Conservation (phyloP, 2,113 vertebrate genomes). For the Aleadryas rufinucha region DNA sequence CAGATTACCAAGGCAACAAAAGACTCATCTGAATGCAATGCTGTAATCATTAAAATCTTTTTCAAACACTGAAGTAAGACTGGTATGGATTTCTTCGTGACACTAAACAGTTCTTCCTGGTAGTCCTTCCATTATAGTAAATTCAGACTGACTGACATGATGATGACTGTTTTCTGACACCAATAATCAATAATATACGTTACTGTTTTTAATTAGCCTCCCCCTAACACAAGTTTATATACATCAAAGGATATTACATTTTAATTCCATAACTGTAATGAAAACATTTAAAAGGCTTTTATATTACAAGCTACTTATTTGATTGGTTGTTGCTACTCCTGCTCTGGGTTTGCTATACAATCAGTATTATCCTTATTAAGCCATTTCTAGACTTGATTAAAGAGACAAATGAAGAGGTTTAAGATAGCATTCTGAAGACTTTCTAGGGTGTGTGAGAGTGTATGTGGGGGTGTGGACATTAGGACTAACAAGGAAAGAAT, state of each 20-base stretch:
- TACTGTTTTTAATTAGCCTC: background rate
- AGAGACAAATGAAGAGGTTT: background rate
- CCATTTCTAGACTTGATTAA: background rate
- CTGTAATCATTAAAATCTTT: background rate
- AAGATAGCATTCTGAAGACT: background rate
- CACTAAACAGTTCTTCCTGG: background rate
- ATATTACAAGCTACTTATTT: background rate
- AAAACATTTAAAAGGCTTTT: background rate
- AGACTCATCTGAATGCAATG: background rate
- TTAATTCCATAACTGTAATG: background rate
- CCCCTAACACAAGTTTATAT: background rate
- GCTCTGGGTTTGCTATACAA: background rate
- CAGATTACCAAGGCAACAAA: background rate
- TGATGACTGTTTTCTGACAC: background rate
- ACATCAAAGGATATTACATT: background rate
- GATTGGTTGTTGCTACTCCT: background rate
- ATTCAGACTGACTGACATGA: background rate
- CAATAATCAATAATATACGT: background rate
- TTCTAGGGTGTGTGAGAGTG: fast-evolving
- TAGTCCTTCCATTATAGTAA: background rate
- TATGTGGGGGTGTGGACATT: background rate
- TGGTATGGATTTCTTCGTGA: background rate
- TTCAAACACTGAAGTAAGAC: background rate
- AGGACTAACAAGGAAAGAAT: background rate
- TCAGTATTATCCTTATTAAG: background rate